phyloP scores from a whole-genome alignment of 2,888 invertebrate species.

The Aelia acuminata region DNA sequence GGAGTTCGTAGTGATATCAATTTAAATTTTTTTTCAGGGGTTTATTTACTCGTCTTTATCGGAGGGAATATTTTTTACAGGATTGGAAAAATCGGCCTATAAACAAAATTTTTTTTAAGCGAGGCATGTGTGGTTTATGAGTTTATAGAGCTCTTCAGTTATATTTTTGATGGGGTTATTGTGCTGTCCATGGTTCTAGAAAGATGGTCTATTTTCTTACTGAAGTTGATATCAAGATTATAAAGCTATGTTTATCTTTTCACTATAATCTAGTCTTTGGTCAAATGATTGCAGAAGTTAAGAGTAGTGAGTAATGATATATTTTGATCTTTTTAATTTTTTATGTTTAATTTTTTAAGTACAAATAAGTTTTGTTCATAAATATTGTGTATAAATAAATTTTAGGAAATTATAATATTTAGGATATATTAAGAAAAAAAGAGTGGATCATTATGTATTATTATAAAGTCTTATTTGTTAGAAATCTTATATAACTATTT shows the following conservation, averaged over 20 bases:
- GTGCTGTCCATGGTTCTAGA: neutral
- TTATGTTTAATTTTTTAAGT: neutral
- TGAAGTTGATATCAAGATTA: constrained; percentile 22
- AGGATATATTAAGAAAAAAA: neutral
- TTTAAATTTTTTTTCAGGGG: neutral
- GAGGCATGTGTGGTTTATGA: neutral
- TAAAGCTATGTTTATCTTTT: neutral
- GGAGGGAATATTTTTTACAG: neutral
- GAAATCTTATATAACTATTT: neutral
- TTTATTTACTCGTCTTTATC: neutral
- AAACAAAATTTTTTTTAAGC: neutral
- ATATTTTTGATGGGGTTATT: constrained; percentile 1
- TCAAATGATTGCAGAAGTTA: constrained; percentile 3
- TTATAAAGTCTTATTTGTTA: neutral
- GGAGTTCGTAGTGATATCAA: neutral
- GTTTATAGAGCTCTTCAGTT: neutral
- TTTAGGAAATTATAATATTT: neutral
- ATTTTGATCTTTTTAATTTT: neutral
- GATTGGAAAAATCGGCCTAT: constrained; percentile 6
- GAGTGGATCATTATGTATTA: neutral
- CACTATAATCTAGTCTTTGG: constrained; percentile 31
- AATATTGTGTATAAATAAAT: constrained; percentile 10
- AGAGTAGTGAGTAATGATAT: neutral
- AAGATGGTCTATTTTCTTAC: constrained; percentile 32
- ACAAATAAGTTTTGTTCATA: neutral